Percentiles rank a stretch among this genome's conserved stretches.
phyloP scores from a whole-genome alignment of 2,888 invertebrate genomes.

The Itoplectis maculator region DNA sequence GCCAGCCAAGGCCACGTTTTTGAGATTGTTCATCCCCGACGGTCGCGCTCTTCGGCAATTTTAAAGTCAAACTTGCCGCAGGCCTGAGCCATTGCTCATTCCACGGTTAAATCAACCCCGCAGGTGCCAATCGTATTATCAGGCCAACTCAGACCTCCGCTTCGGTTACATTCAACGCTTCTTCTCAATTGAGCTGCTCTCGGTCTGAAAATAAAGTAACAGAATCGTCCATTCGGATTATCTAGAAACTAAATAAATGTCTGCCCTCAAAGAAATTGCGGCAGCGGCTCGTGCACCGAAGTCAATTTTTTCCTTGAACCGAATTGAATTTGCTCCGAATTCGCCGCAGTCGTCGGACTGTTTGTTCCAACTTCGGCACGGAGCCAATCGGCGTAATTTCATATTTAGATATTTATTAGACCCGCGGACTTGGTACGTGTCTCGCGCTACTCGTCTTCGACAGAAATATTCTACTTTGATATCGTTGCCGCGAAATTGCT shows the following conservation, averaged over 20 bases:
- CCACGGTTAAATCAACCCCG: too few species aligned
- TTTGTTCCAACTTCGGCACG: neutral
- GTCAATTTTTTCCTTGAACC: neutral
- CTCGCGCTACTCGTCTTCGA: neutral
- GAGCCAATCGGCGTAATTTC: neutral
- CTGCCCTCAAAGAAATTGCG: neutral
- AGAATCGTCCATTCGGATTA: neutral
- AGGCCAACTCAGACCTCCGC: neutral
- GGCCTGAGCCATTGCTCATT: too few species aligned
- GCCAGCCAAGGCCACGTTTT: too few species aligned
- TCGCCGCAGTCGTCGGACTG: neutral
- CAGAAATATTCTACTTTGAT: conserved; percentile 12
- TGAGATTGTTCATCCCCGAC: too few species aligned
- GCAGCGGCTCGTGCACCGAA: neutral
- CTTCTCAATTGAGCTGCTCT: neutral
- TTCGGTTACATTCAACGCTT: neutral
- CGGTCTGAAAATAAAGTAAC: neutral
- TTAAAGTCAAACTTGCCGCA: too few species aligned
- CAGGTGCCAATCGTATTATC: neutral
- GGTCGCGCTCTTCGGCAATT: too few species aligned
- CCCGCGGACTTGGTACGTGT: neutral
- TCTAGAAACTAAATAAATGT: neutral
- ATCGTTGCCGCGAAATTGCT: conserved; percentile 1
- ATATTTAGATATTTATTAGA: too few species aligned
- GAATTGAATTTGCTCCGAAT: neutral